Percentiles rank a stretch among this genome's conserved stretches.
phyloP scores from a whole-genome alignment of 2,888 invertebrate species.

The Holacanthella duospinosa region DNA sequence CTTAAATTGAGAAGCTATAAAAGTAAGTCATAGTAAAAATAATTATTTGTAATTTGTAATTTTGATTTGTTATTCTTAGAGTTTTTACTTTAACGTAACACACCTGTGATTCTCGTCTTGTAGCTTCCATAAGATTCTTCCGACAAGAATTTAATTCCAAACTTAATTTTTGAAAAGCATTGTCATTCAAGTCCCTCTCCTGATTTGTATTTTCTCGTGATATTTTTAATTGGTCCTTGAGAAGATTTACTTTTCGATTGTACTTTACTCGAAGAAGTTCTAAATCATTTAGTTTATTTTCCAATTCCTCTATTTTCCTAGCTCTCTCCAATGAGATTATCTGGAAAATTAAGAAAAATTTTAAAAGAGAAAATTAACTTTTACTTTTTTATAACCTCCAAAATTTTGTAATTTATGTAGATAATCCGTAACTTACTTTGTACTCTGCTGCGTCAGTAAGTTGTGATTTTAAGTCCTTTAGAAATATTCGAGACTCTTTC shows the following conservation, averaged over 20 bases:
- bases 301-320: constrained; percentile 70
- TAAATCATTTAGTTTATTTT: constrained; percentile 67
- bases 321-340: constrained; percentile 72
- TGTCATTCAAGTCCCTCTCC: constrained; percentile 56
- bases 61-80: background rate
- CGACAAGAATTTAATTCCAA: constrained; percentile 67
- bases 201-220: constrained; percentile 32
- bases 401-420: background rate
- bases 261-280: constrained; percentile 65
- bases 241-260: constrained; percentile 57
- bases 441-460: constrained; percentile 75
- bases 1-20: constrained; percentile 59
- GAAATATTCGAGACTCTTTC: constrained; percentile 66
- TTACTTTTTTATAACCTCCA: background rate
- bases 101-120: constrained; percentile 63
- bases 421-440: constrained; percentile 50
- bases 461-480: constrained; percentile 74
- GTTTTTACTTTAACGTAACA: background rate
- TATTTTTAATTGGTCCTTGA: constrained; percentile 54
- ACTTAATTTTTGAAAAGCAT: constrained; percentile 57
- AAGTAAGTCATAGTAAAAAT: background rate
- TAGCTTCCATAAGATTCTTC: constrained; percentile 60
- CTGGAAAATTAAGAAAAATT: constrained; percentile 43
- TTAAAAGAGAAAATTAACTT: background rate
- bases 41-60: background rate